Base-by-base conservation (phyloP, 2,888 invertebrate species). In the Ctenicera cuprea region DNA sequence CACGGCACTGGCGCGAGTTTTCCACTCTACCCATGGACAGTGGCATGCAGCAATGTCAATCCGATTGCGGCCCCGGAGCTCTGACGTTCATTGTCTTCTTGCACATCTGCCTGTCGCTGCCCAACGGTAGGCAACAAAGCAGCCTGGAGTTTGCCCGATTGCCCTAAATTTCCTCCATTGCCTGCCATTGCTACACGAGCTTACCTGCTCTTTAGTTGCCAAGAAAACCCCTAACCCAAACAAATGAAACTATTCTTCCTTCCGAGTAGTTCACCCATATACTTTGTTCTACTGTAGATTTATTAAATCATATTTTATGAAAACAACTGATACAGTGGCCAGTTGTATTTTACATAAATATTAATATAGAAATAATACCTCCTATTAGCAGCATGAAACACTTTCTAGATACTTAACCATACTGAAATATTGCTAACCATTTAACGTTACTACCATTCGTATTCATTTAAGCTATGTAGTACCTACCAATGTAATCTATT, bases 91-190 rank as follows among this genome's bases (percentile, higher is more conserved):
- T 86, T 84, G 84, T 87, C 81, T 84, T 87, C 82, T 86, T 87
- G 82, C 85, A 86, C 86, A 85, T 87, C 86, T 87, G 86, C 85
- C 83, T 87, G 83, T 86, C 85, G 83, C 85, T 87, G 85, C 87
- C 87, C 83, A 85, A 87, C 83, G 87, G 87, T 87, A 87, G 80
- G 85, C 63, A 72, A 68, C 30, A 45, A 30, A 38, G 18, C 74
- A 43, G 30, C 41, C 52, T 50, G 38, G 18, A 59, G 30, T 63
- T 63, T 67, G 38, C 48, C 50, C 54, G 33, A 73, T 52, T 67
- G 63, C 38, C 68, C 69, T 63, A 66, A 52, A 74, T 64, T 41
- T 30, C 61, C 38, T 67, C 63, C 38, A 43, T 65, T 69, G 45
- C 74, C 71, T 66, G 41, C 38, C 37, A 59, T 33, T 61, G 59